Percentiles rank a stretch among this genome's conserved stretches.
Evolutionary conservation across 2,797 vertebrate species (phyloP).

Genomic region (Sebastiscus albofasciatus): DNA sequence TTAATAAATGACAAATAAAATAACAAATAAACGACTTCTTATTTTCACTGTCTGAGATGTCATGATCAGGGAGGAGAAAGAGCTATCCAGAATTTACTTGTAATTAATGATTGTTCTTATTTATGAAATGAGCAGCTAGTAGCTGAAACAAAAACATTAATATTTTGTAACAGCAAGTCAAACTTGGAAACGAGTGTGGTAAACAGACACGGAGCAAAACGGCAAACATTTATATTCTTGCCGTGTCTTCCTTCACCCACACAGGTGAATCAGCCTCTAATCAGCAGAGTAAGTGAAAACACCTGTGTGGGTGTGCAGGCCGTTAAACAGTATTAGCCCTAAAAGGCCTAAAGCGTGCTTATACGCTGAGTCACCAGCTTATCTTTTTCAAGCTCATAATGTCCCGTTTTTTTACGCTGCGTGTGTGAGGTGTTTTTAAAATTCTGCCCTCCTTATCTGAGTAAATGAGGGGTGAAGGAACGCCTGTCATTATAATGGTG

Average conservation of each 20-base stretch:
- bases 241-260: neutral
- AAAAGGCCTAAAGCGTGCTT: neutral
- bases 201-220: neutral
- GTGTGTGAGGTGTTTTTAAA: neutral
- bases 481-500: neutral
- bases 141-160: neutral
- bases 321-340: neutral
- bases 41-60: neutral
- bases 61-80: neutral
- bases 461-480: neutral
- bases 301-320: neutral
- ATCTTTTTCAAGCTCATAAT: neutral
- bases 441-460: neutral
- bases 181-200: neutral
- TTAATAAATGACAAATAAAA: neutral
- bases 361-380: neutral
- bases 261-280: neutral
- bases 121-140: neutral
- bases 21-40: neutral
- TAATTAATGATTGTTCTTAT: neutral
- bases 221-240: neutral
- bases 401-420: neutral
- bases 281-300: conserved; percentile 4
- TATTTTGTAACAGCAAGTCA: neutral
- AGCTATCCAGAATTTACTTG: neutral